Evolutionary conservation across 1,140 invertebrate species (phyloP), one percentile per base, ranked within the genome.

Genomic region (Anadara kagoshimensis): DNA sequence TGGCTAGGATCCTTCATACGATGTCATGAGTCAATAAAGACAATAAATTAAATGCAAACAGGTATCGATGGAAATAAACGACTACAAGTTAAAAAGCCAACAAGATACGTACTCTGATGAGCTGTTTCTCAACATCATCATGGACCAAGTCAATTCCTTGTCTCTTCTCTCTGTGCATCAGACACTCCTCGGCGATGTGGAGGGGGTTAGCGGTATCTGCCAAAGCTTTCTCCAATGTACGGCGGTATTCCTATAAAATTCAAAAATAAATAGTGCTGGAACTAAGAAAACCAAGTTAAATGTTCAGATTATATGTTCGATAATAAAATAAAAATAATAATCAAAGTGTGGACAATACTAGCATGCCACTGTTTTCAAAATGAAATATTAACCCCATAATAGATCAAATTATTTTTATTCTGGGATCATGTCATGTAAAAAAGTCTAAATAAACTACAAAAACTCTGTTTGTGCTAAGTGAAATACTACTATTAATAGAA

Each of bases 111-210:
- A 89, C 88, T 82, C 93, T 92, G 12, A 96, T 88, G 18, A 97
- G 90, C 0, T 92, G 91, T 85, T 95, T 94, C 86, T 98, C 96
- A 0, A 94, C 93, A 24, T 93, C 90, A 85, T 97, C 95, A 76
- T 96, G 94, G 0, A 95, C 94, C 82, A 95, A 91, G 85, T 96
- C 95, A 79, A 93, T 89, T 89, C 94, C 95, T 90, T 94, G 93
- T 73, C 96, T 91, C 69, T 94, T 94, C 91, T 97, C 96, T 67
- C 96, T 91, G 84, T 97, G 93, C 87, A 97, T 97, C 20, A 98
- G 90, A 87, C 96, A 97, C 87, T 98, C 96, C 89, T 97, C 95
- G 18, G 95, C 94, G 61, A 97, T 95, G 78, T 96, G 95, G 47
- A 97, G 87, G 0, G 96, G 96, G 18, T 94, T 94, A 83, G 97